A percentile compares a stretch with the other conserved stretches of the same genome.
phyloP scores from a whole-genome alignment of 2,113 vertebrate genomes.

The Ciconia maguari region DNA sequence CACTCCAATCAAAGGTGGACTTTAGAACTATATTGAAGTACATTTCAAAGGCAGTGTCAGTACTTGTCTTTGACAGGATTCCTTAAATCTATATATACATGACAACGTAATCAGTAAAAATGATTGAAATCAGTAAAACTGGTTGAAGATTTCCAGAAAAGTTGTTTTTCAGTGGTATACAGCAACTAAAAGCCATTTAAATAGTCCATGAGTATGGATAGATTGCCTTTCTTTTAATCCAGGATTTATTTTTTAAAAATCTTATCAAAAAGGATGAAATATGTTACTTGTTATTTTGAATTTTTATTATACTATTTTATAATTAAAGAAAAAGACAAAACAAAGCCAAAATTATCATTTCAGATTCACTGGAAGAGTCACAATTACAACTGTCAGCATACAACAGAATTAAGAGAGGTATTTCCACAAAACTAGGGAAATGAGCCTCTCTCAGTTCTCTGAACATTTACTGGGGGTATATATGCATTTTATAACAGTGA shows the following conservation, averaged over 20 bases:
- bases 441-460: not conserved
- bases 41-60: not conserved
- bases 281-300: not conserved
- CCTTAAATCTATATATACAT: not conserved
- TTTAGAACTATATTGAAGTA: not conserved
- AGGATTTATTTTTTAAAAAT: not conserved
- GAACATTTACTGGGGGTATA: not conserved
- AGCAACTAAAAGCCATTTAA: not conserved
- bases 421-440: not conserved
- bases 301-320: not conserved
- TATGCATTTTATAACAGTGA: not conserved
- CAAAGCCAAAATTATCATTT: not conserved
- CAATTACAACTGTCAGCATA: not conserved
- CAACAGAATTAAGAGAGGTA: not conserved
- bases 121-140: not conserved
- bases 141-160: not conserved
- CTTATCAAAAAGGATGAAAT: not conserved
- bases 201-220: not conserved
- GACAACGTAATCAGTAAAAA: not conserved
- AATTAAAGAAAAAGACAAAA: not conserved
- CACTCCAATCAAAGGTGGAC: not conserved
- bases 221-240: not conserved
- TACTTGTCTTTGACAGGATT: not conserved
- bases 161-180: not conserved
- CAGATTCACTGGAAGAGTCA: not conserved